Conservation (phyloP, 2,113 vertebrate genomes). For the Eulemur macaco region DNA sequence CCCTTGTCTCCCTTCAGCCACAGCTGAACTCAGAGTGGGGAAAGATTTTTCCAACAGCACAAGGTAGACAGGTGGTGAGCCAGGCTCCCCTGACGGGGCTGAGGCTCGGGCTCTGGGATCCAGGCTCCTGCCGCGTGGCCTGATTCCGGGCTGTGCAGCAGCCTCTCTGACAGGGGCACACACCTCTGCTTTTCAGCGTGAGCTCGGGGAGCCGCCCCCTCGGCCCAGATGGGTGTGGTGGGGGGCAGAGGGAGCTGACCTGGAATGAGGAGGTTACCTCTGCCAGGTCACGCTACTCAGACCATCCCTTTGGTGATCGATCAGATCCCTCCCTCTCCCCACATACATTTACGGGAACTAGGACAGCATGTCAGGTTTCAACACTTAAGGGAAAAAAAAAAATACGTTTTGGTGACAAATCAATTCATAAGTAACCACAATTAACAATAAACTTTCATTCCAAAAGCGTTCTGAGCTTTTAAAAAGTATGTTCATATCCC, state of each 20-base stretch:
- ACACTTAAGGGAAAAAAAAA: background rate
- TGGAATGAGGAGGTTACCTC: background rate
- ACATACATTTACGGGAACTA: background rate
- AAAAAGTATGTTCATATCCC: background rate
- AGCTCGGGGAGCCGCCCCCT: background rate
- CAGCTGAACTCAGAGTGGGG: background rate
- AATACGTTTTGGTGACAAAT: constrained; percentile 14
- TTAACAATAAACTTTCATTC: background rate
- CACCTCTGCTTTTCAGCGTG: background rate
- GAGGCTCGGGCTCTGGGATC: background rate
- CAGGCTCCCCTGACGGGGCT: background rate
- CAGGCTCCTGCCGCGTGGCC: background rate
- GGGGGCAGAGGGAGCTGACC: background rate
- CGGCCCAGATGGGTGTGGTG: background rate
- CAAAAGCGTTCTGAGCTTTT: background rate
- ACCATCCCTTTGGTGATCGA: background rate
- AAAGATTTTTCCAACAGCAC: background rate
- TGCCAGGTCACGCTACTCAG: background rate
- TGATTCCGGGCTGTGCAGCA: background rate
- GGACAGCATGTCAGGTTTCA: background rate
- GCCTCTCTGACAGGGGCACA: background rate
- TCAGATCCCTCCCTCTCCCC: background rate
- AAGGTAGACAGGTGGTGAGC: background rate
- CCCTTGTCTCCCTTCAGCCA: background rate
- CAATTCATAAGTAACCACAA: background rate